Evolutionary conservation across 2,113 vertebrate species (phyloP), one percentile per base, ranked within the genome.

Genomic region (Cyanoderma ruficeps): DNA sequence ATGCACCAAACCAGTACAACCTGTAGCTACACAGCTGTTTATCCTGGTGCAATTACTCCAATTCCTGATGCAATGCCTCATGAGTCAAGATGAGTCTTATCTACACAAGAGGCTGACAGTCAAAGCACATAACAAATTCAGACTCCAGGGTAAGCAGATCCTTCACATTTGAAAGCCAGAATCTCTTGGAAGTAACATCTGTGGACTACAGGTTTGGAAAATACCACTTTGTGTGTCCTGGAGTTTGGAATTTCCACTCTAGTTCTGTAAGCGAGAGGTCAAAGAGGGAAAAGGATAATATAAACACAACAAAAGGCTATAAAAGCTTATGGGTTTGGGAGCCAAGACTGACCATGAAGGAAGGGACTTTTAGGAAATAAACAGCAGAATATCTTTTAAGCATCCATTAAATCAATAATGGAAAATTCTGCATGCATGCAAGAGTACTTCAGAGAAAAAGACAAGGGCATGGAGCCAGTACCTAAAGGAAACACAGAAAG

Each of bases 331-430:
- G 42, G 49, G 72, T 76, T 56, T 65, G 18, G 57, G 93, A 93
- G 47, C 50, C 60, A 88, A 63, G 60, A 65, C 27, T 81, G 44
- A 70, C 47, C 35, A 67, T 13, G 47, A 86, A 74, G 27, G 52
- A 89, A 88, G 30, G 8, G 17, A 49, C n/a, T 75, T 91, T 39
- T 77, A 93, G 59, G 76, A 96, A 95, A 80, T 77, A 81, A 94
- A 82, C n/a, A 86, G 44, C 3, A 59, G 14, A 93, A 70, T 5
- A 80, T 41, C 30, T 86, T 93, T 72, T 47, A 81, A 57, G 49
- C 20, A 50, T 55, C 5, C 27, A 46, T 77, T 81, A 83, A 57
- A 80, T 56, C 59, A 74, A 33, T 63, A 71, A 83, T 56, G 52
- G 79, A 92, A 94, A 96, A 55, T 49, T 88, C 27, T 86, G 44